Evolutionary conservation across 2,797 vertebrate genomes (phyloP).

Genomic region (Glyptemys insculpta): DNA sequence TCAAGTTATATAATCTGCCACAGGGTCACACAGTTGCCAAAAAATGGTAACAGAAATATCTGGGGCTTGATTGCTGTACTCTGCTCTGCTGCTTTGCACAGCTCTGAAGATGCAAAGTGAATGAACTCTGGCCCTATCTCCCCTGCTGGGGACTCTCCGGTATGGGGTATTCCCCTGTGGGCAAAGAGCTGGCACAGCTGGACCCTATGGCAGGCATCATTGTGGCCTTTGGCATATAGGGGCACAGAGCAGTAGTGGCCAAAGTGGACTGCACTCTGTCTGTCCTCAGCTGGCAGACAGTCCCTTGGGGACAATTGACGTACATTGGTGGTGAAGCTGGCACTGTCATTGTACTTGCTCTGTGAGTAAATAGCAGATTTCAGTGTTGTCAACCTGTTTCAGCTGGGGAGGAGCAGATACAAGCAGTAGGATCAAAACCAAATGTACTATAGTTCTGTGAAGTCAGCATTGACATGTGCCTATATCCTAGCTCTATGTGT

Average conservation of each 20-base stretch:
- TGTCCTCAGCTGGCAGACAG: background rate
- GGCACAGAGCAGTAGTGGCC: background rate
- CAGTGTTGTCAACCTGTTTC: background rate
- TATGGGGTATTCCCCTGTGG: background rate
- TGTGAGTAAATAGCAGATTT: background rate
- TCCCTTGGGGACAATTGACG: background rate
- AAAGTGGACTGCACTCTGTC: background rate
- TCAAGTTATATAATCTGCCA: background rate
- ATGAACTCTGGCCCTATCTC: background rate
- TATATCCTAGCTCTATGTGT: background rate
- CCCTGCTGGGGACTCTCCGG: background rate
- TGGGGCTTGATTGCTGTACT: background rate
- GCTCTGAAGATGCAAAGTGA: background rate
- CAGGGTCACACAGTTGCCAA: background rate
- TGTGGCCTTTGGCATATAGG: accelerated
- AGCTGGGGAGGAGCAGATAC: background rate
- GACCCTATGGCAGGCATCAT: background rate
- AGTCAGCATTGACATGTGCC: background rate
- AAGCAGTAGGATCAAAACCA: background rate
- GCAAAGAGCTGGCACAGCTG: background rate
- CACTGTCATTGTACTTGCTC: accelerated
- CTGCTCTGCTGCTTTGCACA: background rate
- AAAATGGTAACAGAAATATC: background rate
- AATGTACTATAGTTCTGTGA: background rate
- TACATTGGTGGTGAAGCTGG: background rate